Evolutionary conservation across 2,113 vertebrate genomes (phyloP), one percentile per base, ranked within the genome.

Genomic region (Perca fluviatilis): DNA sequence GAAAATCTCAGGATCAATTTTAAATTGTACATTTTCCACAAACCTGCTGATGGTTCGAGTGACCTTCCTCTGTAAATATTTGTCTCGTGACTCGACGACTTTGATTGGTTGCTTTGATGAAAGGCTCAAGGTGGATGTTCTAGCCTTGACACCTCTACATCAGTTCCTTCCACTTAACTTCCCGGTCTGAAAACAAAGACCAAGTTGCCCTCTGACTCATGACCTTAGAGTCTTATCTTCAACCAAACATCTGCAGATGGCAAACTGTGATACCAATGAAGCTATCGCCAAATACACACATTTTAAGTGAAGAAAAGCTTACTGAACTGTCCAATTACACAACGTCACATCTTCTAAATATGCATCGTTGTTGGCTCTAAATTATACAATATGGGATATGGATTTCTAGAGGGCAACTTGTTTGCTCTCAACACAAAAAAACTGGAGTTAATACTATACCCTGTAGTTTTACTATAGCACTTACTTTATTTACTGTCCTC

Each of bases 181-280:
- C 54, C 65, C 33, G 69, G 6, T 47, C 43, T 61, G 58, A 74
- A 65, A 64, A 81, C 78, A 65, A 72, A 82, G 33, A 33, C 63
- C 1, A 8, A 15, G 33, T 23, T 14, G 13, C 30, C 6, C 16
- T 72, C 61, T 75, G 70, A 82, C 70, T 33, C 0, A 0, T 5
- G 40, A 78, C 63, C 86, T 74, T 56, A 27, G 14, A 25, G 33
- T 66, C 53, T 84, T 57, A 63, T 82, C 69, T 46, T 21, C 33
- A 36, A n/a, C 33, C 67, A 64, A 46, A 73, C 50, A 36, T 19
- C 72, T 77, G 66, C 64, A 69, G 73, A 77, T 64, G 72, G 43
- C 1, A 23, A 18, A 30, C 57, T 23, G 25, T 13, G 73, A 70
- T 33, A 67, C 40, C 21, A 9, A 4, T 14, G 33, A 62, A 47